Percentiles rank a stretch among this genome's conserved stretches.
Evolutionary conservation across 2,113 vertebrate species (phyloP).

Genomic region (Nothobranchius kuhntae): DNA sequence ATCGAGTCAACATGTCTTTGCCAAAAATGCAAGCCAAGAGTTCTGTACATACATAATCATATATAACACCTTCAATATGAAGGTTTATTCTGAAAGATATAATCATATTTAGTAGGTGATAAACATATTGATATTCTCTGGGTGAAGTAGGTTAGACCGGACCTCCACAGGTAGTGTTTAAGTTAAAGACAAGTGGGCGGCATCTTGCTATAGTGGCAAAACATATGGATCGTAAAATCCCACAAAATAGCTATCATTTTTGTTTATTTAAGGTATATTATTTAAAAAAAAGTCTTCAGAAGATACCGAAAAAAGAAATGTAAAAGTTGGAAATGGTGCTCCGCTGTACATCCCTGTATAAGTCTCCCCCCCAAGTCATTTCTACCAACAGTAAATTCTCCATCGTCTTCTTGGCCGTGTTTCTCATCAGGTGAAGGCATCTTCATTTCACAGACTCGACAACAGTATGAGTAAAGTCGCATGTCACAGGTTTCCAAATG

Average conservation of each 20-base stretch:
- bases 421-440: conserved; percentile 61
- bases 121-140: conserved; percentile 77
- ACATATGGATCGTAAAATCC: conserved; percentile 49
- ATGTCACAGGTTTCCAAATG: conserved; percentile 59
- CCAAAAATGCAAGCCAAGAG: conserved; percentile 82
- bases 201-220: conserved; percentile 66
- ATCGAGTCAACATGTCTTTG: conserved; percentile 71
- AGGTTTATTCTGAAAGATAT: conserved; percentile 83
- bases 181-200: conserved; percentile 67
- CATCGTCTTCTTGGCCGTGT: no score
- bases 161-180: conserved; percentile 77
- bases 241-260: conserved; percentile 44
- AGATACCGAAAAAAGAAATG: conserved; percentile 49
- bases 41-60: conserved; percentile 78
- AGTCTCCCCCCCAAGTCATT: conserved; percentile 30
- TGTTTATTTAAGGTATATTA: conserved; percentile 47
- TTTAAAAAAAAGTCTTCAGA: conserved; percentile 35
- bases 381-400: conserved; percentile 34
- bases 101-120: conserved; percentile 80
- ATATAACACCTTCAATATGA: conserved; percentile 86
- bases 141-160: conserved; percentile 55
- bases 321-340: conserved; percentile 57
- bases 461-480: conserved; percentile 60
- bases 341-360: conserved; percentile 74
- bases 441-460: conserved; percentile 63